Conservation (phyloP, 1,140 invertebrate genomes). For the Euura saliciscinereae region DNA sequence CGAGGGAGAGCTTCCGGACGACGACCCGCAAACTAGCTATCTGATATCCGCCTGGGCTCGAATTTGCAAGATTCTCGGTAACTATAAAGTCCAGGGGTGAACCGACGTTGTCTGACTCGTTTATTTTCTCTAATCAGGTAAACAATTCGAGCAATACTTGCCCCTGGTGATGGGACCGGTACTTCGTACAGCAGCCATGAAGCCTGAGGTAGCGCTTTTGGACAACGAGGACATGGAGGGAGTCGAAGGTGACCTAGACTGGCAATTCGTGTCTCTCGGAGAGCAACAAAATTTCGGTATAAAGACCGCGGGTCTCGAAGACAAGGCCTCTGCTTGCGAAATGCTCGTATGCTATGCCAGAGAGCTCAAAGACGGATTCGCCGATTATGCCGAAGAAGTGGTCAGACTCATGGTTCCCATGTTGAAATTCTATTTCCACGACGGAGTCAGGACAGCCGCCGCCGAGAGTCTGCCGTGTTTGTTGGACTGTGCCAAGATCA, state of each 20-base stretch:
- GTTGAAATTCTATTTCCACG: constrained; percentile 99
- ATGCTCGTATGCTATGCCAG: constrained; percentile 99
- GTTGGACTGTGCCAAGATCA: constrained; percentile 89
- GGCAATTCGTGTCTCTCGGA: constrained; percentile 97
- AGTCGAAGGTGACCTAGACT: constrained; percentile 91
- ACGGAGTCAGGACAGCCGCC: constrained; percentile 90
- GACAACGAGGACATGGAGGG: constrained; percentile 91
- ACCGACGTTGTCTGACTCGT: background rate
- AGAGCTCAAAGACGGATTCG: constrained; percentile 96
- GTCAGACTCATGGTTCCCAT: constrained; percentile 95
- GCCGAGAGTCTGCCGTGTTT: constrained; percentile 95
- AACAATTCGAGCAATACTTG: constrained; percentile 95
- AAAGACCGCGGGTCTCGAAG: constrained; percentile 91
- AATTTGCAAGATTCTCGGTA: constrained; percentile 96
- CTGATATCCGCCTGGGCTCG: constrained; percentile 98
- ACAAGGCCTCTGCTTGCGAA: constrained; percentile 98
- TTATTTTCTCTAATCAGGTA: constrained; percentile 60
- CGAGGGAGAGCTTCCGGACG: constrained; percentile 82
- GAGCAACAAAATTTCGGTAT: constrained; percentile 96
- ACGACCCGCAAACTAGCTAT: constrained; percentile 97
- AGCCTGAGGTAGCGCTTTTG: constrained; percentile 95
- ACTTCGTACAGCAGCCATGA: constrained; percentile 92
- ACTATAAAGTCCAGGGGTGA: constrained; percentile 10
- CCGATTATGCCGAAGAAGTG: constrained; percentile 92
- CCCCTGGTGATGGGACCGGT: constrained; percentile 98